Evolutionary conservation across 2,888 invertebrate species (phyloP).

Genomic region (Mythimna ferrago): DNA sequence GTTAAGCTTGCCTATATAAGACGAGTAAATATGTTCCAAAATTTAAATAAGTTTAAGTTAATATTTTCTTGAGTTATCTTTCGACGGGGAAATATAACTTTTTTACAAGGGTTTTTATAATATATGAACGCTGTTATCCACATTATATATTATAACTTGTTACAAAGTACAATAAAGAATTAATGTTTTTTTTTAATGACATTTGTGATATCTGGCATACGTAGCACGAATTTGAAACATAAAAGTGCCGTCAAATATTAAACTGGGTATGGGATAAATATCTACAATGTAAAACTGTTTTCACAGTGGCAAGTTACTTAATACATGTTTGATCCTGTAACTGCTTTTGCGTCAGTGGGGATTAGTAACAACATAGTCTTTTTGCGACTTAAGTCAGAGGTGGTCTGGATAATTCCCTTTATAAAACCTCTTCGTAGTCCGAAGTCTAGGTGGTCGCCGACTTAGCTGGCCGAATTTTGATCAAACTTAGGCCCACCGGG

Average conservation of each 20-base stretch:
- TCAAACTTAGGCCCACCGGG: slow-evolving; percentile 66
- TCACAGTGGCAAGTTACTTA: not conserved
- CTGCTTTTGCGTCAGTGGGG: slow-evolving; percentile 7
- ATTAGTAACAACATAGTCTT: slow-evolving; percentile 29
- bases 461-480: slow-evolving; percentile 61
- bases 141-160: no score
- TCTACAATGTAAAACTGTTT: not conserved
- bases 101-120: no score
- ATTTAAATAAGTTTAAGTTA: no score
- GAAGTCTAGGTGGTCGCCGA: slow-evolving; percentile 65
- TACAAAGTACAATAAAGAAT: no score
- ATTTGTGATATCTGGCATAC: no score
- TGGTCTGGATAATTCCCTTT: slow-evolving; percentile 71
- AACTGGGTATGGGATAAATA: not conserved
- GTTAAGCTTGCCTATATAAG: no score
- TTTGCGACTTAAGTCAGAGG: slow-evolving; percentile 52
- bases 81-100: no score
- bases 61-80: no score
- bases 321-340: not conserved
- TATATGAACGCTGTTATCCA: no score
- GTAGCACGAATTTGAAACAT: no score
- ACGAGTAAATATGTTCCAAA: no score
- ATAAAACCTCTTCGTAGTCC: slow-evolving; percentile 65
- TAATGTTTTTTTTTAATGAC: no score
- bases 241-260: not conserved